Evolutionary conservation across 1,140 invertebrate species (phyloP).

Genomic region (Orius insidiosus): DNA sequence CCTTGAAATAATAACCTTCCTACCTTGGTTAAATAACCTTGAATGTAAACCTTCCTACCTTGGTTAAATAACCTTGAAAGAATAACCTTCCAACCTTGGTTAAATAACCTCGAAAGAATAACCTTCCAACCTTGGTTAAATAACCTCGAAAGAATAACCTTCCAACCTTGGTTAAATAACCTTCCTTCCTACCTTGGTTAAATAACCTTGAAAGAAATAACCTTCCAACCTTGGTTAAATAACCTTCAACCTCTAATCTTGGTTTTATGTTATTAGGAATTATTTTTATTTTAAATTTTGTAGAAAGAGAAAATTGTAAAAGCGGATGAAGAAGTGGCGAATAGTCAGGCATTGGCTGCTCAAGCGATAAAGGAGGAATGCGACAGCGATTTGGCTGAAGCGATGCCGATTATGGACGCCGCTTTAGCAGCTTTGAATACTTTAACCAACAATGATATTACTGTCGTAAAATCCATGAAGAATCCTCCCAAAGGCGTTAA

Average conservation of each 20-base stretch:
- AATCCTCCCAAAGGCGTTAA: conserved; percentile 85
- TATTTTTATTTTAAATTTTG: conserved; percentile 18
- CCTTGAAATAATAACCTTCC: too few relatives aligned
- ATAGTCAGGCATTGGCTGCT: conserved; percentile 61
- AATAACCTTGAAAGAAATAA: too few relatives aligned
- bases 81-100: too few relatives aligned
- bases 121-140: too few relatives aligned
- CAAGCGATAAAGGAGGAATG: conserved; percentile 86
- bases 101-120: too few relatives aligned
- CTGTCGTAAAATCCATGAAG: conserved; percentile 93
- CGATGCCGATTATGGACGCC: conserved; percentile 80
- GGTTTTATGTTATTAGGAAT: neutral
- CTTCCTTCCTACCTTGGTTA: too few relatives aligned
- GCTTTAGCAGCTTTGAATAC: conserved; percentile 81
- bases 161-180: too few relatives aligned
- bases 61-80: too few relatives aligned
- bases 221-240: too few relatives aligned
- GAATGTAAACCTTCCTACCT: too few relatives aligned
- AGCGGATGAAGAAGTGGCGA: conserved; percentile 47
- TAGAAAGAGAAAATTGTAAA: conserved; percentile 35
- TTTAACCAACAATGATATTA: conserved; percentile 79
- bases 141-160: too few relatives aligned
- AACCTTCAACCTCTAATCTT: neutral
- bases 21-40: too few relatives aligned
- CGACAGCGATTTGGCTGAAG: conserved; percentile 81